Evolutionary conservation across 2,888 invertebrate species (phyloP).

Genomic region (Acleris sparsana): DNA sequence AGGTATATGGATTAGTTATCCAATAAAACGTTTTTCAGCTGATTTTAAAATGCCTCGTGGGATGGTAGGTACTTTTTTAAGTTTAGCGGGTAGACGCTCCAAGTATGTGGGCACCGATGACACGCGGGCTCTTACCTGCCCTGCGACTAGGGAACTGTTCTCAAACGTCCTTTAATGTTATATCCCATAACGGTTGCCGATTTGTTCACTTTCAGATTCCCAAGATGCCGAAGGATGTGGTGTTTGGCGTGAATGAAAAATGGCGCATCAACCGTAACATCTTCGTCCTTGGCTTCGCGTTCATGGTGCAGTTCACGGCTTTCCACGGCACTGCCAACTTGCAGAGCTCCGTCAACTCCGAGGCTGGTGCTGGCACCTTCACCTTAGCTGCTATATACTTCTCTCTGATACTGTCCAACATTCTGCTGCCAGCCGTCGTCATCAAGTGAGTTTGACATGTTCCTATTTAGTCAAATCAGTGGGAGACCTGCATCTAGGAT

Average conservation of each 20-base stretch:
- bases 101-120: no score
- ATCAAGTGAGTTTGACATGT: constrained; percentile 87
- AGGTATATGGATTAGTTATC: no score
- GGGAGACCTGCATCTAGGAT: no score
- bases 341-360: constrained; percentile 93
- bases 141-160: no score
- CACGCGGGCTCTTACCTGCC: no score
- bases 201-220: constrained; percentile 30
- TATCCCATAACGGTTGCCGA: no score
- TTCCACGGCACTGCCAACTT: constrained; percentile 93
- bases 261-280: constrained; percentile 93
- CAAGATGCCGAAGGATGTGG: constrained; percentile 57
- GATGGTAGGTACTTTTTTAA: no score
- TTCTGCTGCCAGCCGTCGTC: constrained; percentile 92
- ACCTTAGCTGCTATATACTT: constrained; percentile 94
- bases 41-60: no score
- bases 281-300: constrained; percentile 92
- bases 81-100: no score
- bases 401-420: constrained; percentile 93
- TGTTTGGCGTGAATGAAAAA: constrained; percentile 85
- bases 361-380: constrained; percentile 91
- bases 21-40: no score
- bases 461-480: no score
- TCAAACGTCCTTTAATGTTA: no score
- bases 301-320: constrained; percentile 96